phyloP scores from a whole-genome alignment of 2,797 vertebrate species.

The Cossypha niveicapilla region DNA sequence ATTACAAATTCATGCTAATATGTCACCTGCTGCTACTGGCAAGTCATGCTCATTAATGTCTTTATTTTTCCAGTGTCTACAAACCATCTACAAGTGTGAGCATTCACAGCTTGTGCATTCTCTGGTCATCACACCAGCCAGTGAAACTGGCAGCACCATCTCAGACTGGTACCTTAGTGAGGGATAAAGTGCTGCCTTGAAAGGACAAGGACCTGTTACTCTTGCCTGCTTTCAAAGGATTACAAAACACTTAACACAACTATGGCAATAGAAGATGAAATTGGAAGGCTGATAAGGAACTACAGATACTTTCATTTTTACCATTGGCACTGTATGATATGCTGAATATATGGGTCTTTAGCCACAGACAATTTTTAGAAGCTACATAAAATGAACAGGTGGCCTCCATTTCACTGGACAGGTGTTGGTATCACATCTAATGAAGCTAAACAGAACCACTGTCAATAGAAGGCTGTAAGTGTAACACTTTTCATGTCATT shows the following conservation, averaged over 20 bases:
- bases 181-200: not conserved
- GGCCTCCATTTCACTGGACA: not conserved
- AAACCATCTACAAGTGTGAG: not conserved
- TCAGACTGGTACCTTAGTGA: not conserved
- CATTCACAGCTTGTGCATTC: not conserved
- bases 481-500: not conserved
- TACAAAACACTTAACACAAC: not conserved
- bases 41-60: not conserved
- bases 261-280: not conserved
- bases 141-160: not conserved
- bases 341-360: not conserved
- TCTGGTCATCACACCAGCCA: not conserved
- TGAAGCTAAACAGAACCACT: constrained; percentile 30
- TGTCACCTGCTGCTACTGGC: not conserved
- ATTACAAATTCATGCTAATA: not conserved
- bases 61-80: not conserved
- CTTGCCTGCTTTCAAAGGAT: not conserved
- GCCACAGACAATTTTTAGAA: not conserved
- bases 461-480: constrained; percentile 3
- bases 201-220: not conserved
- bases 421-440: constrained; percentile 24
- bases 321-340: not conserved
- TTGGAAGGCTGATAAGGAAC: not conserved
- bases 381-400: constrained; percentile 12
- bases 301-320: not conserved